phyloP scores from a whole-genome alignment of 2,797 vertebrate genomes.

The Sebastolobus alascanus region DNA sequence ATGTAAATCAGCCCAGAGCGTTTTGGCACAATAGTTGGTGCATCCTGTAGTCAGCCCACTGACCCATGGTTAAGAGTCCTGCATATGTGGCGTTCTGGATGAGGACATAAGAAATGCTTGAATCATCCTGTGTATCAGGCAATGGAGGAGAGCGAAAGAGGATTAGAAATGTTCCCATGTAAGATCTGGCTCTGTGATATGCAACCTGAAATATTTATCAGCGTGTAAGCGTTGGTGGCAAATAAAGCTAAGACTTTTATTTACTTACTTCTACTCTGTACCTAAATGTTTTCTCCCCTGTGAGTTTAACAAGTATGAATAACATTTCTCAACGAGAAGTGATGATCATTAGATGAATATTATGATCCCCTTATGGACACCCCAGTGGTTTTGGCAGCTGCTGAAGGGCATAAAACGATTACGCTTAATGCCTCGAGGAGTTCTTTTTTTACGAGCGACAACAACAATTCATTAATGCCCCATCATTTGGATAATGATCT shows the following conservation, averaged over 20 bases:
- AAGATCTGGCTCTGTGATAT: slow-evolving; percentile 31
- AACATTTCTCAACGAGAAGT: slow-evolving; percentile 13
- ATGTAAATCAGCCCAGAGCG: slow-evolving; percentile 67
- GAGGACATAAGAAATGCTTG: slow-evolving; percentile 40
- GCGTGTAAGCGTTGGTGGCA: not conserved
- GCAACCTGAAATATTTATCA: slow-evolving; percentile 56
- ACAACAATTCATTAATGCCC: slow-evolving; percentile 57
- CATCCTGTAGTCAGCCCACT: slow-evolving; percentile 66
- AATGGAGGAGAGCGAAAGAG: slow-evolving; percentile 20
- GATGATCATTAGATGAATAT: slow-evolving; percentile 52
- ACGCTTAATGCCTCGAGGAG: slow-evolving; percentile 26
- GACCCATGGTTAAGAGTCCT: slow-evolving; percentile 71
- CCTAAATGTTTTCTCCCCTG: not conserved
- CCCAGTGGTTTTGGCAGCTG: slow-evolving; percentile 49
- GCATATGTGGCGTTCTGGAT: slow-evolving; percentile 55
- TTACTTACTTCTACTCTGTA: not conserved
- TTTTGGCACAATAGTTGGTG: slow-evolving; percentile 62
- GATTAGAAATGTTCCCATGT: slow-evolving; percentile 27
- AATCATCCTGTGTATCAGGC: slow-evolving; percentile 23
- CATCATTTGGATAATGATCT: slow-evolving; percentile 58
- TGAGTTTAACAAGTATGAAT: slow-evolving; percentile 9
- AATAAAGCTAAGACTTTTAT: not conserved
- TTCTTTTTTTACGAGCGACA: slow-evolving; percentile 33
- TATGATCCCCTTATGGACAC: slow-evolving; percentile 37
- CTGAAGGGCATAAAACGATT: slow-evolving; percentile 47